phyloP scores from a whole-genome alignment of 2,888 invertebrate species.

The Calliphora vomitoria region DNA sequence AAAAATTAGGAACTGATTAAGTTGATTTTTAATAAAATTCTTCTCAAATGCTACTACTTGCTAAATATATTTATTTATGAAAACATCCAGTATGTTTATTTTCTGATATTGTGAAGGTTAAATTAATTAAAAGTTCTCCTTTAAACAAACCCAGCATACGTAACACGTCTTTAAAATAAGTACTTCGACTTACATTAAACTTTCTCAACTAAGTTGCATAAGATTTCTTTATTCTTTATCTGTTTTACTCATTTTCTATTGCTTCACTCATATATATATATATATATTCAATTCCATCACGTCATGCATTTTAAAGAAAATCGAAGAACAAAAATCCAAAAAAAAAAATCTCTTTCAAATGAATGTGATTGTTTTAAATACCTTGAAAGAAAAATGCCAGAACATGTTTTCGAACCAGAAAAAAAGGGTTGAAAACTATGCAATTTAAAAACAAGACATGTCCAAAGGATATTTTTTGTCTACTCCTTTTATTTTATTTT shows the following conservation, averaged over 20 bases:
- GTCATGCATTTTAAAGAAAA: slow-evolving; percentile 14
- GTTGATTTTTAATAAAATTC: too few species aligned
- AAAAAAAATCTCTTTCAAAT: slow-evolving; percentile 41
- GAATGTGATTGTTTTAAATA: slow-evolving; percentile 57
- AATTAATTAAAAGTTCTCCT: too few species aligned
- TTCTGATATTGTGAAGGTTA: too few species aligned
- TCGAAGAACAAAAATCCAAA: neutral
- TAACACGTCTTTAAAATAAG: neutral
- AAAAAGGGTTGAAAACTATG: neutral
- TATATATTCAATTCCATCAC: neutral
- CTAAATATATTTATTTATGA: too few species aligned
- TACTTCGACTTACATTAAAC: neutral
- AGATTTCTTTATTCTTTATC: neutral
- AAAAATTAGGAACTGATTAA: too few species aligned
- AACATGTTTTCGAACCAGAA: neutral
- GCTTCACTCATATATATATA: neutral
- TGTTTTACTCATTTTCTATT: neutral
- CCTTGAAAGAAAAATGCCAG: slow-evolving; percentile 25
- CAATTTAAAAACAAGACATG: slow-evolving; percentile 20
- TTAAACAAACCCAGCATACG: neutral
- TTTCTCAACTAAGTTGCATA: neutral
- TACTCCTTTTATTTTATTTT: neutral
- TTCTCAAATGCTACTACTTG: too few species aligned
- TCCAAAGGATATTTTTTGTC: slow-evolving; percentile 28
- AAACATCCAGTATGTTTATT: too few species aligned